These are phyloP conservation scores for Cyprinella venusta DNA, from an alignment of 2,797 vertebrate species.

Conservation along the genomic window DNA sequence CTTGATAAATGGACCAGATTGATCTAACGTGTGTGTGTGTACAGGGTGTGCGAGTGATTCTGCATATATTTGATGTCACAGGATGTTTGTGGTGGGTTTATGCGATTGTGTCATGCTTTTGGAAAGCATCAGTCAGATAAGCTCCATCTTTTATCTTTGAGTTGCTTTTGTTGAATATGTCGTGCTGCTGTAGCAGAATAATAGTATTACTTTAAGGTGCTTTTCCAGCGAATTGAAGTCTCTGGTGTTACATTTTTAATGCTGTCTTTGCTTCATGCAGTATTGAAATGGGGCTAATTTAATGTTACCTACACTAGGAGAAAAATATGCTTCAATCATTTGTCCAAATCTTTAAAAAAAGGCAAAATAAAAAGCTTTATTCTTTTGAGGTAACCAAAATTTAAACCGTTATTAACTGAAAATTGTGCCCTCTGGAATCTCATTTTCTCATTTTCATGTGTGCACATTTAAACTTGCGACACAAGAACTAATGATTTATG, in stretches of 20 bases:
- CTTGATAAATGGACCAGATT: conserved; percentile 14
- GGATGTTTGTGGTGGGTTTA: conserved; percentile 23
- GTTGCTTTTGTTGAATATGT: conserved; percentile 2
- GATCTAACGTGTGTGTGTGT: background rate
- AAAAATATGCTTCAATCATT: background rate
- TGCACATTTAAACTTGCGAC: background rate
- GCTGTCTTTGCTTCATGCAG: background rate
- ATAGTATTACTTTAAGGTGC: conserved; percentile 17
- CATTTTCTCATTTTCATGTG: background rate
- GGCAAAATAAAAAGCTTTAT: background rate
- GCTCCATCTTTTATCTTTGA: conserved; percentile 11
- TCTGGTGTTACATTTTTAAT: conserved; percentile 8
- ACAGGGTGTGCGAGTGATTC: background rate
- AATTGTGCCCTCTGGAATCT: background rate
- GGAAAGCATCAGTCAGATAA: conserved; percentile 6
- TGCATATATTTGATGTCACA: conserved; percentile 8
- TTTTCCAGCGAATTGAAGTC: background rate
- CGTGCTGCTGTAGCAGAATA: background rate
- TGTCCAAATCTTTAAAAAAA: background rate
- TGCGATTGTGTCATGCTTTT: background rate
- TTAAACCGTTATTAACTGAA: background rate
- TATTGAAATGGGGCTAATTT: background rate
- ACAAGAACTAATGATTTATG: background rate
- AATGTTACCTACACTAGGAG: background rate
- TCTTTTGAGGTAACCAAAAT: background rate